phyloP scores from a whole-genome alignment of 2,888 invertebrate genomes.

The Ceramica pisi region DNA sequence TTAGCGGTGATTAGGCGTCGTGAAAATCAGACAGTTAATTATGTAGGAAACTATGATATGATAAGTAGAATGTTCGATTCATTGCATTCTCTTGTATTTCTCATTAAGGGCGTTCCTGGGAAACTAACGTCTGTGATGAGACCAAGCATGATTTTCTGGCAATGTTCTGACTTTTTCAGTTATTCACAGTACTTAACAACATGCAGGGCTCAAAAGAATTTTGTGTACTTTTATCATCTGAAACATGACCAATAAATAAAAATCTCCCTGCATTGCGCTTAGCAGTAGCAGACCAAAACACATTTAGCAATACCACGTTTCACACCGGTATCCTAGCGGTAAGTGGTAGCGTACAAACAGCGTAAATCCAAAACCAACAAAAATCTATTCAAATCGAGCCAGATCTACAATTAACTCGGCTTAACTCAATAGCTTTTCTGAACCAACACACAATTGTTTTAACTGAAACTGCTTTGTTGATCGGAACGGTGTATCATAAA shows the following conservation, averaged over 20 bases:
- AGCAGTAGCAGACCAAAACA: neutral
- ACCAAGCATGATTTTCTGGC: no score
- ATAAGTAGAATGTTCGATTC: neutral
- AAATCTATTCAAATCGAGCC: constrained; percentile 7
- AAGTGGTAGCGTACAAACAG: constrained; percentile 5
- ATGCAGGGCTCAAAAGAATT: no score
- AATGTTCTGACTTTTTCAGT: no score
- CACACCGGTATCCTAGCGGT: neutral
- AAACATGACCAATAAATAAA: neutral
- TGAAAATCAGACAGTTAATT: neutral
- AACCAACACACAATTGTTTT: constrained; percentile 28
- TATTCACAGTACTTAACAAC: no score
- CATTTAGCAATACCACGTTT: neutral
- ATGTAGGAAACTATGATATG: neutral
- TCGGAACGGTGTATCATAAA: constrained; percentile 41
- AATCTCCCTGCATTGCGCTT: neutral
- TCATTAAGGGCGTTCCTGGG: no score
- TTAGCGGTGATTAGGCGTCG: neutral
- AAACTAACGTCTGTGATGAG: no score
- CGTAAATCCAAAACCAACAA: constrained; percentile 11
- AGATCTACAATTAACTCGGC: constrained; percentile 25
- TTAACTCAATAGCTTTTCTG: constrained; percentile 9
- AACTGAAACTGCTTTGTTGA: constrained; percentile 39
- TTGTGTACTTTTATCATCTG: neutral
- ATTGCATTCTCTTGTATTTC: no score